phyloP scores from a whole-genome alignment of 2,113 vertebrate genomes.

The Aegotheles bennettii region DNA sequence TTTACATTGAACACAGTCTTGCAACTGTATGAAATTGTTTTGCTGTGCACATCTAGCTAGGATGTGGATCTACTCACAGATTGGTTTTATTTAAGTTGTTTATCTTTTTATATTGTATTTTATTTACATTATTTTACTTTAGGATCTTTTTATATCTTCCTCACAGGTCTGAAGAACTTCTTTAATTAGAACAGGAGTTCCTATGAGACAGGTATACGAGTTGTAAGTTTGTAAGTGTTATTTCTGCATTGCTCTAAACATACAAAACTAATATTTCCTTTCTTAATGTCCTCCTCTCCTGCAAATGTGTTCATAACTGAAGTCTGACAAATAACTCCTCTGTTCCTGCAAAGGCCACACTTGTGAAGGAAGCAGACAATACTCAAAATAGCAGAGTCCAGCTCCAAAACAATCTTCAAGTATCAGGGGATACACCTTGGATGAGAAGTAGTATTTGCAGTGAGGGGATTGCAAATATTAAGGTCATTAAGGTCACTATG shows the following conservation, averaged over 20 bases:
- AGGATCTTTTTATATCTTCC: neutral
- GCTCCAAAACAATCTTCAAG: slow-evolving; percentile 48
- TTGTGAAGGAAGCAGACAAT: slow-evolving; percentile 30
- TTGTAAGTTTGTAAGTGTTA: too few species aligned
- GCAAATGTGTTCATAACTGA: slow-evolving; percentile 30
- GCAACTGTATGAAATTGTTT: neutral
- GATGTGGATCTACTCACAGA: neutral
- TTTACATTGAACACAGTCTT: neutral
- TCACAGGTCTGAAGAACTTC: neutral
- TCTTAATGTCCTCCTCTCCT: neutral
- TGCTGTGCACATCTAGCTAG: neutral
- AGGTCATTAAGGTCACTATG: slow-evolving; percentile 52
- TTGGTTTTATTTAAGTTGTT: neutral
- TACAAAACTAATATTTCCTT: neutral
- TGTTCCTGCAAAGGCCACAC: neutral
- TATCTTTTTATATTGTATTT: neutral
- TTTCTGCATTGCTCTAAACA: neutral
- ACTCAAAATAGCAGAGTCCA: slow-evolving; percentile 20
- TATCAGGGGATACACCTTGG: slow-evolving; percentile 53
- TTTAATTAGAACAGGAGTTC: neutral
- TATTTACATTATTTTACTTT: neutral
- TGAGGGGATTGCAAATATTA: slow-evolving; percentile 45
- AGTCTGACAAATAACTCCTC: slow-evolving; percentile 30
- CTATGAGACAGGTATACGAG: neutral
- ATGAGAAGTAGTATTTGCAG: slow-evolving; percentile 19